phyloP scores from a whole-genome alignment of 2,113 vertebrate species.

The Oncorhynchus masou region DNA sequence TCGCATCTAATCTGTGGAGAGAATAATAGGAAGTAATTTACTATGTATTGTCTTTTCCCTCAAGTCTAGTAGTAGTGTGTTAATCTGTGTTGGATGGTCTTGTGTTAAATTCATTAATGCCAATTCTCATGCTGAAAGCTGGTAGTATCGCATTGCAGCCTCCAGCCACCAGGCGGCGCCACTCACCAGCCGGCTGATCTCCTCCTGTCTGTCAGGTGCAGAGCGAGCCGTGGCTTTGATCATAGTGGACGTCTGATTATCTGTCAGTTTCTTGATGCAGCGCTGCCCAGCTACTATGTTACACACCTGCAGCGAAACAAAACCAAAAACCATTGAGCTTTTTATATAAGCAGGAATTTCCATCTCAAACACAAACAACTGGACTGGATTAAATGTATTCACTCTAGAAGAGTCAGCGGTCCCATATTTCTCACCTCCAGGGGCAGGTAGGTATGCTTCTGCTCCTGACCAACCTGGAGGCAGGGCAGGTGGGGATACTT shows the following conservation, averaged over 20 bases:
- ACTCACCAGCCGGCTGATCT: slow-evolving; percentile 94
- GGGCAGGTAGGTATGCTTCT: slow-evolving; percentile 98
- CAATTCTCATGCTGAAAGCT: background rate
- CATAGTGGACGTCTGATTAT: slow-evolving; percentile 99
- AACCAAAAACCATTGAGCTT: background rate
- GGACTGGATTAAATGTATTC: background rate
- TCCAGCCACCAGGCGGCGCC: slow-evolving; percentile 9
- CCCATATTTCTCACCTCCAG: slow-evolving; percentile 85
- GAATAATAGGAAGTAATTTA: no score
- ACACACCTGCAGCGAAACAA: slow-evolving; percentile 82
- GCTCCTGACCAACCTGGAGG: slow-evolving; percentile 97
- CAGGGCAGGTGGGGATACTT: slow-evolving; percentile 98
- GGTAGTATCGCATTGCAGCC: background rate
- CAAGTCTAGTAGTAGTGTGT: background rate
- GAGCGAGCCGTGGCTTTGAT: slow-evolving; percentile 98
- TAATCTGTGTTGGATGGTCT: no score
- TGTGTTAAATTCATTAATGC: background rate
- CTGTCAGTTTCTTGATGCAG: slow-evolving; percentile 98
- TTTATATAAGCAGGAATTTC: background rate
- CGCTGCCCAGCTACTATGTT: slow-evolving; percentile 97
- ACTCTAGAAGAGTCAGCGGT: background rate
- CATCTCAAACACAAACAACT: background rate
- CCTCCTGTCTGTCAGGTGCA: slow-evolving; percentile 94
- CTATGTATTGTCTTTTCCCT: background rate
- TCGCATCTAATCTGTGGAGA: no score